Conservation (phyloP, 2,888 invertebrate species). For the Macrosiphum euphorbiae region DNA sequence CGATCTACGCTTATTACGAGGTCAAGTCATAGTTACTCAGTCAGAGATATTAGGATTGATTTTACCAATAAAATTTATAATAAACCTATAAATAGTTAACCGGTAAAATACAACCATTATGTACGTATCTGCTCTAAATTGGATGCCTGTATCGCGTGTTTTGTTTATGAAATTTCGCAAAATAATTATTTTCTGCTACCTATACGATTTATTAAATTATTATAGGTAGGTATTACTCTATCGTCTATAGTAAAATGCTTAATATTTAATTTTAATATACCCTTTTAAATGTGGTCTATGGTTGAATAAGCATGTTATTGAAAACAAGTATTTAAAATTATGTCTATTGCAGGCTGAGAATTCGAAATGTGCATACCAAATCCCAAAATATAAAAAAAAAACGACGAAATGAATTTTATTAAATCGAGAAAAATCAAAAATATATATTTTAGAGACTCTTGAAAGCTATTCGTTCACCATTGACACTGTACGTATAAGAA, state of each 20-base stretch:
- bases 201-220: not conserved
- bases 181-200: not conserved
- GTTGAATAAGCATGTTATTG: not conserved
- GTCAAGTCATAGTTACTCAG: not conserved
- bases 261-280: not conserved
- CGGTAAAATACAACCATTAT: not conserved
- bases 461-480: not conserved
- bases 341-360: not conserved
- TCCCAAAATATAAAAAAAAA: not conserved
- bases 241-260: not conserved
- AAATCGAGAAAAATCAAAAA: not conserved
- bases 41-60: not conserved
- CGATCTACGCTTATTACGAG: not conserved
- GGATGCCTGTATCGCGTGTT: not conserved
- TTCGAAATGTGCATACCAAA: not conserved
- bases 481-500: not conserved
- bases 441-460: not conserved
- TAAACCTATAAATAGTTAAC: not conserved
- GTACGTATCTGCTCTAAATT: not conserved
- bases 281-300: not conserved
- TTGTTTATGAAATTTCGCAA: not conserved
- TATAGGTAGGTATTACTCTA: not conserved
- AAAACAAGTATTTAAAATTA: not conserved
- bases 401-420: not conserved
- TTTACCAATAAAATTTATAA: not conserved